Percentiles rank a stretch among this genome's conserved stretches.
These are phyloP conservation scores for Leptosomus discolor DNA, from an alignment of 2,113 vertebrate species.

Conservation along the genomic window DNA sequence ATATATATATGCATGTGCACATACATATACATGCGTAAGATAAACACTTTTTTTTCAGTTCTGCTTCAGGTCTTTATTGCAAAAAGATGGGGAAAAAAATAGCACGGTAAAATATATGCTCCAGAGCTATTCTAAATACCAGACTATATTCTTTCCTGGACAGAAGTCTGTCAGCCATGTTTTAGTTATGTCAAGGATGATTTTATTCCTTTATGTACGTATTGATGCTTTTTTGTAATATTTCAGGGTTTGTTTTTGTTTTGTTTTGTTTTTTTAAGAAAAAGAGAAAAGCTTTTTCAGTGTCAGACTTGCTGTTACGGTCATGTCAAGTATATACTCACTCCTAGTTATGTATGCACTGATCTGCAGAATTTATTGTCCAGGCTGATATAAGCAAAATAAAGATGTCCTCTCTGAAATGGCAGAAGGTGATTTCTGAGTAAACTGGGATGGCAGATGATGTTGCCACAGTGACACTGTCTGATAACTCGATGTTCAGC, in stretches of 20 bases:
- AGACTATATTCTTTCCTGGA: background rate
- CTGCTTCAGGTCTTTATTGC: background rate
- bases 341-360: background rate
- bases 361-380: background rate
- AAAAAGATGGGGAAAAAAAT: background rate
- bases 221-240: background rate
- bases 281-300: background rate
- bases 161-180: background rate
- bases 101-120: background rate
- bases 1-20: background rate
- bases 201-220: background rate
- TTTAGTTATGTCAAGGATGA: background rate
- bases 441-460: background rate
- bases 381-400: background rate
- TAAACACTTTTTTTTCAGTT: background rate
- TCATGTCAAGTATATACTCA: background rate
- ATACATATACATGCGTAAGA: background rate
- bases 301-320: background rate
- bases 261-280: background rate
- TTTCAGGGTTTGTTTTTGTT: background rate
- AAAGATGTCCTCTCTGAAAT: background rate
- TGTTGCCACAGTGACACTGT: background rate
- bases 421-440: background rate
- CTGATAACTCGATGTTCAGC: slow-evolving; percentile 2
- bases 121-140: background rate